Evolutionary conservation across 2,888 invertebrate genomes (phyloP).

Genomic region (Automeris io): DNA sequence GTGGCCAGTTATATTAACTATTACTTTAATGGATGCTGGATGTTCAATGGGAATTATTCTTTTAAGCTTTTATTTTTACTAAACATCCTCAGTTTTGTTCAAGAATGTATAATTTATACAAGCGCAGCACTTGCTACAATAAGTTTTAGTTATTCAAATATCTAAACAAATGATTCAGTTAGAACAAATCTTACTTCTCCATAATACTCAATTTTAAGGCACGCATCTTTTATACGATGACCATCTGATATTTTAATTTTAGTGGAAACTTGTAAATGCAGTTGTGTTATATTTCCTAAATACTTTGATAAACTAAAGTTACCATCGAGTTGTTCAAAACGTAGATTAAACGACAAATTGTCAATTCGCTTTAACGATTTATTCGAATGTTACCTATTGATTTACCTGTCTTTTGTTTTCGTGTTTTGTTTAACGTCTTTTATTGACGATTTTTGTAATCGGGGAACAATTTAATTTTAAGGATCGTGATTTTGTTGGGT

Average conservation of each 20-base stretch:
- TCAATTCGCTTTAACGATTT: conserved; percentile 62
- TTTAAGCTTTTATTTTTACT: conserved; percentile 31
- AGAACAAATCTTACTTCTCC: conserved; percentile 12
- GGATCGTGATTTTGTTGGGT: conserved; percentile 70
- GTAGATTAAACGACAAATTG: conserved; percentile 50
- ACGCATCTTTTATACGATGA: conserved; percentile 20
- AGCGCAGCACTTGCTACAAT: neutral
- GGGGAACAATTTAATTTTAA: conserved; percentile 73
- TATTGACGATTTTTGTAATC: conserved; percentile 57
- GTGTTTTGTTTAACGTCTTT: conserved; percentile 50
- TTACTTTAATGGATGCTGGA: conserved; percentile 57
- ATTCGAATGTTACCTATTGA: conserved; percentile 70
- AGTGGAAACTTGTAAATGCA: conserved; percentile 35
- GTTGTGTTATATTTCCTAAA: conserved; percentile 35
- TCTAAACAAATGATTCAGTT: conserved; percentile 12
- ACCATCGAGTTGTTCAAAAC: conserved; percentile 71
- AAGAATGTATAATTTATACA: conserved; percentile 12
- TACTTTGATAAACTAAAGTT: conserved; percentile 62
- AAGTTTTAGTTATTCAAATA: neutral
- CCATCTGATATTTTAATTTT: conserved; percentile 16
- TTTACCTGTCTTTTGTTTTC: conserved; percentile 64
- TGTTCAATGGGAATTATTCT: conserved; percentile 37
- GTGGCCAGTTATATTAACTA: conserved; percentile 73
- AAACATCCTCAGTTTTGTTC: conserved; percentile 21
- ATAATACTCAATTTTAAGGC: conserved; percentile 46